phyloP scores from a whole-genome alignment of 2,797 vertebrate species.

The Danio choprae region DNA sequence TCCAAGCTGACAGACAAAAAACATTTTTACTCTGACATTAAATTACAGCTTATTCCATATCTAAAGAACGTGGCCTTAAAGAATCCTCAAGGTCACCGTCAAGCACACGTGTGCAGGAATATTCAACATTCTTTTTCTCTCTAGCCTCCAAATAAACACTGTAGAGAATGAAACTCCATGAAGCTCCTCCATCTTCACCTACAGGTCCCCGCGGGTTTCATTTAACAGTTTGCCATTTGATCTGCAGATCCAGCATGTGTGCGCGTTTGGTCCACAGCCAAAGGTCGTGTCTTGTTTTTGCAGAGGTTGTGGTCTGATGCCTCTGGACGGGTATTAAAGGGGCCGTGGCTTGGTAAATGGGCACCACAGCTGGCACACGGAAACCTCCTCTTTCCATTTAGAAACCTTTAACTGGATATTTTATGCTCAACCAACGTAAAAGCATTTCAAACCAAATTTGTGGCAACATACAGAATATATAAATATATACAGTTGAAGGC shows the following conservation, averaged over 20 bases:
- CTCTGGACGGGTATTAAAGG: slow-evolving; percentile 73
- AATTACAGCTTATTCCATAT: slow-evolving; percentile 8
- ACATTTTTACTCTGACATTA: background rate
- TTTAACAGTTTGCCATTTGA: slow-evolving; percentile 57
- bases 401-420: background rate
- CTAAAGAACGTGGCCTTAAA: background rate
- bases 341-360: slow-evolving; percentile 49
- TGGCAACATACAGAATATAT: background rate
- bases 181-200: slow-evolving; percentile 42
- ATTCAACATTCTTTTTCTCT: background rate
- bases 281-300: slow-evolving; percentile 44
- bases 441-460: background rate
- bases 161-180: slow-evolving; percentile 3
- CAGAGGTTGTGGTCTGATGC: slow-evolving; percentile 46
- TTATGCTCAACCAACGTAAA: background rate
- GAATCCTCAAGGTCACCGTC: slow-evolving; percentile 13
- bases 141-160: background rate
- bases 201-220: slow-evolving; percentile 56
- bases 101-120: background rate
- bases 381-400: slow-evolving; percentile 6
- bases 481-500: no score
- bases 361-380: slow-evolving; percentile 52
- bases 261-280: slow-evolving; percentile 31
- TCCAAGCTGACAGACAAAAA: background rate
- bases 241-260: slow-evolving; percentile 49